A percentile compares a stretch with the other conserved stretches of the same genome.
Conservation (phyloP, 2,113 vertebrate species). For the Petroica traversi region DNA sequence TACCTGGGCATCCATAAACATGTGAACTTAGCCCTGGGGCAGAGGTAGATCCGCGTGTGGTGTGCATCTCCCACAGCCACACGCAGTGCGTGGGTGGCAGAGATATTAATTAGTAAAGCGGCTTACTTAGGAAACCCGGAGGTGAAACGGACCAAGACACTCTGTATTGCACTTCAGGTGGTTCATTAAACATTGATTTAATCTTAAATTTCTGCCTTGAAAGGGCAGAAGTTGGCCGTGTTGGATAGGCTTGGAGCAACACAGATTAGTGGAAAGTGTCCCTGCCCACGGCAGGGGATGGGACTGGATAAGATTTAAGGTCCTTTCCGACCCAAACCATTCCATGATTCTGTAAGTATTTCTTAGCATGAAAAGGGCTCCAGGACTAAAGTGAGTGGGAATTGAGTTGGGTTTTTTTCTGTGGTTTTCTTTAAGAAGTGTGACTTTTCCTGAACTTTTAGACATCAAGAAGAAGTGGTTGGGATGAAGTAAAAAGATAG, state of each 20-base stretch:
- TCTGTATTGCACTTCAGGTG: neutral
- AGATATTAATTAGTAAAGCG: neutral
- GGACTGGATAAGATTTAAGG: neutral
- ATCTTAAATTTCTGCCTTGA: neutral
- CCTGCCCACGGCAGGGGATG: too few relatives aligned
- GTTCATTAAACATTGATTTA: neutral
- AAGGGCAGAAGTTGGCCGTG: neutral
- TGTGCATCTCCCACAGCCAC: neutral
- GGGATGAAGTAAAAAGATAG: neutral
- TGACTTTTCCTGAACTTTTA: neutral
- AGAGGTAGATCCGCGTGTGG: fast-evolving
- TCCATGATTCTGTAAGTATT: neutral
- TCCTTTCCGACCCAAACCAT: neutral
- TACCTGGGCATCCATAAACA: neutral
- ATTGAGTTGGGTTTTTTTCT: fast-evolving
- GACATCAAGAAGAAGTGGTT: neutral
- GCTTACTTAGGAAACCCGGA: neutral
- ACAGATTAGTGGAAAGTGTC: neutral
- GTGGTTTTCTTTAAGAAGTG: neutral
- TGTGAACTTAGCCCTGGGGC: neutral
- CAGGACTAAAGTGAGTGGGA: neutral
- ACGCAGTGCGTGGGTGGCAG: neutral
- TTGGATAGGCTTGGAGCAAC: neutral
- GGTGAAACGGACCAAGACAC: neutral
- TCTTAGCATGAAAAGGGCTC: neutral